A percentile compares a stretch with the other conserved stretches of the same genome.
Conservation (phyloP, 2,113 vertebrate species). For the Thamnophis sirtalis region DNA sequence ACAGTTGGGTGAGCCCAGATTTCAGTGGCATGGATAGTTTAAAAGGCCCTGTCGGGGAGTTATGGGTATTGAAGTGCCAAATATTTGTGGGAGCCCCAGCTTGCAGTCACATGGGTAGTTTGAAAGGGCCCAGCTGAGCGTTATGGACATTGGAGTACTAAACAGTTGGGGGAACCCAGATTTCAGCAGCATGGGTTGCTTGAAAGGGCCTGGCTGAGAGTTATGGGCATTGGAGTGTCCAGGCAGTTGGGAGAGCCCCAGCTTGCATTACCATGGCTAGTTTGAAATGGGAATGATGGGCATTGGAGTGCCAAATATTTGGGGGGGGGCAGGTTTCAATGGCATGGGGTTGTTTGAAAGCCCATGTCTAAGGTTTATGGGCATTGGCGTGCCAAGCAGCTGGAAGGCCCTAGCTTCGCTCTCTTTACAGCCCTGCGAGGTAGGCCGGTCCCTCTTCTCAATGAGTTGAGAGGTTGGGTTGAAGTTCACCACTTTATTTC, state of each 20-base stretch:
- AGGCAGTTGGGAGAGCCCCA: rapidly evolving
- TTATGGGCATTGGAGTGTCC: too few species aligned
- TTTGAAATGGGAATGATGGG: not conserved
- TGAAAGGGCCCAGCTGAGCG: too few species aligned
- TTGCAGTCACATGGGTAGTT: too few species aligned
- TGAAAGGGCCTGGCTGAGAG: too few species aligned
- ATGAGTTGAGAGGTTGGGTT: not conserved
- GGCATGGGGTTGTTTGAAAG: not conserved
- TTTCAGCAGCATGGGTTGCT: too few species aligned
- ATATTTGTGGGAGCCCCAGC: rapidly evolving
- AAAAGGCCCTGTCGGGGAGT: rapidly evolving
- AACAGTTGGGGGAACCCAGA: too few species aligned
- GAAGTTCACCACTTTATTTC: too few species aligned
- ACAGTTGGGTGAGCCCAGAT: too few species aligned
- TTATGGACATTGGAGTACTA: too few species aligned
- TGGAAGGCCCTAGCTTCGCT: not conserved
- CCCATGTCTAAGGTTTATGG: not conserved
- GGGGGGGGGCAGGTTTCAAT: too few species aligned
- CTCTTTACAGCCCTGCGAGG: not conserved
- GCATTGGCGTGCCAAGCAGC: not conserved
- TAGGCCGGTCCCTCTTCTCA: not conserved
- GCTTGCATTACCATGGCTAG: not conserved
- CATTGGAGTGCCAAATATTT: not conserved
- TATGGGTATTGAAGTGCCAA: too few species aligned
- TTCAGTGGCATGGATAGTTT: too few species aligned